Evolutionary conservation across 2,797 vertebrate species (phyloP), one percentile per base, ranked within the genome.

Genomic region (Sciurus carolinensis): DNA sequence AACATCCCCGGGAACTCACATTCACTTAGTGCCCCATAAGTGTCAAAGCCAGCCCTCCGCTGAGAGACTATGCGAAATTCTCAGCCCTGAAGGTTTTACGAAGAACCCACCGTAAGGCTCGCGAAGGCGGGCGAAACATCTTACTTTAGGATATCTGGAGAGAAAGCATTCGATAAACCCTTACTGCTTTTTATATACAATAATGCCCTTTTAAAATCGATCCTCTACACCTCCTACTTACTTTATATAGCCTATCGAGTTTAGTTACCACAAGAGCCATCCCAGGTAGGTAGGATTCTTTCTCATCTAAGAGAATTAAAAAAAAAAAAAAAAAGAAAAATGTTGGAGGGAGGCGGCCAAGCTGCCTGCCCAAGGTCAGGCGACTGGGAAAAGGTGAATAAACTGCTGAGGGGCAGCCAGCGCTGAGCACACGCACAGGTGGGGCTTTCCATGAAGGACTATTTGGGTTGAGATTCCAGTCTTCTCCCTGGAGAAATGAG

Each of bases 201-300:
- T 39, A 57, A 36, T 44, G 79, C 7, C 36, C 62, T 79, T 73
- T 22, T 22, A 9, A 87, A 91, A 54, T 50, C 33, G 62, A 59
- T 8, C 28, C 57, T 59, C 79, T 62, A 9, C 20, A n/a, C 17
- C 71, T 44, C n/a, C 62, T 39, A 69, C 57, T 80, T 52, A 79
- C 66, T 92, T 96, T 81, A 64, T 7, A 77, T 76, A 57, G 86
- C 33, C 81, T 47, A 24, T 52, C 90, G 67, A 84, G 59, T 72
- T 42, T 69, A 95, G 92, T 90, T 44, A 22, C 79, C 44, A 4
- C 24, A 24, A 84, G 18, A 77, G 17, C 47, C 14, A 6, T 80
- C 44, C 44, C 57, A 9, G 69, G 69, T 69, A 42, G 44, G 30
- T 69, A 71, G 85, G 54, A 89, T 89, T 77, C 67, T 36, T 36